A percentile compares a stretch with the other conserved stretches of the same genome.
phyloP scores from a whole-genome alignment of 2,888 invertebrate species.

The Drosophila demipolita region DNA sequence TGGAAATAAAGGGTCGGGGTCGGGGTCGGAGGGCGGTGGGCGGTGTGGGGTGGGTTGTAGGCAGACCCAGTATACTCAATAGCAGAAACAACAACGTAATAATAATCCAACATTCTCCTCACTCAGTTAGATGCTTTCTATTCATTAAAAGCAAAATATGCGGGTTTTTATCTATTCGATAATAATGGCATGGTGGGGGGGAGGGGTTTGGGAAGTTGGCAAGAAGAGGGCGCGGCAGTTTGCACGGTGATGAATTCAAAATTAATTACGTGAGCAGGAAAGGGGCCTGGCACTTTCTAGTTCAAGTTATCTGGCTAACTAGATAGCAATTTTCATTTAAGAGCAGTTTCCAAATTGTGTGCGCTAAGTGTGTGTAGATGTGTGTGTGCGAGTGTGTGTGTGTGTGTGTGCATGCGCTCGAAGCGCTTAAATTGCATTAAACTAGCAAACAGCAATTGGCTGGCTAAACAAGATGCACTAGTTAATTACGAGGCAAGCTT shows the following conservation, averaged over 20 bases:
- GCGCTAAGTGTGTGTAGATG: constrained; percentile 12
- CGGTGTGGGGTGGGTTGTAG: neutral
- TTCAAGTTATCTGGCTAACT: constrained; percentile 14
- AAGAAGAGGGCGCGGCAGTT: neutral
- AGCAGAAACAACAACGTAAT: constrained; percentile 8
- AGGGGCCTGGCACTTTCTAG: constrained; percentile 45
- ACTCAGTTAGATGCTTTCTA: constrained; percentile 16
- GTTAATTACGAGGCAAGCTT: constrained; percentile 30
- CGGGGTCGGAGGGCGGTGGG: neutral
- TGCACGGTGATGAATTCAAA: constrained; percentile 58
- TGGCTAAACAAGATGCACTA: constrained; percentile 14
- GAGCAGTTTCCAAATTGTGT: constrained; percentile 7
- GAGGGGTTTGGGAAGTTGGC: too few species aligned
- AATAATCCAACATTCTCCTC: constrained; percentile 25
- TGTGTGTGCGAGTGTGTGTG: neutral
- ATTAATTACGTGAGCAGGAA: constrained; percentile 67
- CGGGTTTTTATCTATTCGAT: neutral
- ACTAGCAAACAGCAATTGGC: constrained; percentile 26
- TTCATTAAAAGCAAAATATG: constrained; percentile 12
- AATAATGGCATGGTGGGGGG: neutral
- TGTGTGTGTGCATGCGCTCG: neutral
- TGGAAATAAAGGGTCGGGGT: neutral
- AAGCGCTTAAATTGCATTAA: constrained; percentile 23
- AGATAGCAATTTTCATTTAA: constrained; percentile 10
- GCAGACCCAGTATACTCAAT: constrained; percentile 7